These are phyloP conservation scores for Parauchenoglanis ngamensis DNA, from an alignment of 2,797 vertebrate species.

Conservation along the genomic window DNA sequence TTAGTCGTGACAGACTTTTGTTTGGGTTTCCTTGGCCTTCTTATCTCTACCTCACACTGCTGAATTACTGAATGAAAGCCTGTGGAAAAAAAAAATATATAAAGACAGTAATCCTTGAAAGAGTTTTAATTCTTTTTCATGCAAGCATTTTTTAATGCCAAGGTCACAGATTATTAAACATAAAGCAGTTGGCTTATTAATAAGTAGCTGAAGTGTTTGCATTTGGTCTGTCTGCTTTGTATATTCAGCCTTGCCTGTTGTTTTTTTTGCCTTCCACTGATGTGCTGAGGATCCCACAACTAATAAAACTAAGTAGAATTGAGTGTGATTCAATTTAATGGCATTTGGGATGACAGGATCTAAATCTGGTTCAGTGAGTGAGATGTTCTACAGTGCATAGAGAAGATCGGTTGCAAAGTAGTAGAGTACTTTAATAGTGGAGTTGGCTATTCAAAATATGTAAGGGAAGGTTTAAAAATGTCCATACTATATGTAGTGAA, in stretches of 20 bases:
- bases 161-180: neutral
- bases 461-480: neutral
- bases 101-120: neutral
- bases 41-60: conserved; percentile 2
- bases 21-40: conserved; percentile 29
- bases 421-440: neutral
- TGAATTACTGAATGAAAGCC: neutral
- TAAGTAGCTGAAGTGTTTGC: conserved; percentile 4
- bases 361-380: conserved; percentile 23
- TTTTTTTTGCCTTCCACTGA: neutral
- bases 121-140: neutral
- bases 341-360: conserved; percentile 20
- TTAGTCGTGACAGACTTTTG: conserved; percentile 13
- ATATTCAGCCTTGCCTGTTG: neutral
- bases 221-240: neutral
- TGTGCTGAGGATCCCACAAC: conserved; percentile 15
- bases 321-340: conserved; percentile 41
- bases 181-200: conserved; percentile 3
- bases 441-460: neutral
- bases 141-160: neutral
- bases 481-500: neutral
- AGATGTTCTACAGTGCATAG: neutral
- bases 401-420: neutral
- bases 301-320: conserved; percentile 28
- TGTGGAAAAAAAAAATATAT: neutral